Base-by-base conservation (phyloP, 2,113 vertebrate genomes). In the Hyperopisus bebe region DNA sequence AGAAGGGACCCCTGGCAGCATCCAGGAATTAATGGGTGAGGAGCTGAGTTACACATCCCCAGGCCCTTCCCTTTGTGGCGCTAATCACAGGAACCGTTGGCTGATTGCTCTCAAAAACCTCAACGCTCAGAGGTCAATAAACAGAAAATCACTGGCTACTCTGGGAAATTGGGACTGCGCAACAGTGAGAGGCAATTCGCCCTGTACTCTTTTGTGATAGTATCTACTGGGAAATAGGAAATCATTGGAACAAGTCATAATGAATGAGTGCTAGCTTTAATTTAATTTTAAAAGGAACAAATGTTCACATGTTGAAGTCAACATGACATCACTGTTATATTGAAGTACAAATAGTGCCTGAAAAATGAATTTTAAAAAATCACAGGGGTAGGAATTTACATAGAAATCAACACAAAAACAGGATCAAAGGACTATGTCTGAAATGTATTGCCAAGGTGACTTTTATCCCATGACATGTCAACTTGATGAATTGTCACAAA, bases 201-300 rank as follows among this genome's bases (percentile, higher is more conserved):
- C 55, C 66, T 70, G 66, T n/a, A 24, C 17, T 48, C 44, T 86
- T 84, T 87, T 77, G 84, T 87, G 58, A 90, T 87, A 87, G 89
- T 86, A 87, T 53, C 55, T 39, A 66, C 31, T 44, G 35, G 39
- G 74, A 77, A 77, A 39, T 77, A 42, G 74, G 13, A 77, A 77
- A 77, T 42, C 13, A 53, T 10, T 66, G 87, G 51, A 62, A 51
- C 35, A 44, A 39, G 21, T 66, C 48, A 66, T 88, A 58, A 88
- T 62, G 21, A 53, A 24, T 88, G 17, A 53, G 27, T 31, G 11
- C 48, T 87, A 27, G 39, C 17, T 46, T 39, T 27, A 62, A 46
- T 42, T 46, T 84, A 24, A 48, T 27, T 47, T 85, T 21, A 19
- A 88, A 62, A 11, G 8, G 9, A 62, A 51, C 48, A 87, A 15